Percentiles rank a stretch among this genome's conserved stretches.
Conservation (phyloP, 92 coral and sea anemone species). For the Palythoa grandiflora region DNA sequence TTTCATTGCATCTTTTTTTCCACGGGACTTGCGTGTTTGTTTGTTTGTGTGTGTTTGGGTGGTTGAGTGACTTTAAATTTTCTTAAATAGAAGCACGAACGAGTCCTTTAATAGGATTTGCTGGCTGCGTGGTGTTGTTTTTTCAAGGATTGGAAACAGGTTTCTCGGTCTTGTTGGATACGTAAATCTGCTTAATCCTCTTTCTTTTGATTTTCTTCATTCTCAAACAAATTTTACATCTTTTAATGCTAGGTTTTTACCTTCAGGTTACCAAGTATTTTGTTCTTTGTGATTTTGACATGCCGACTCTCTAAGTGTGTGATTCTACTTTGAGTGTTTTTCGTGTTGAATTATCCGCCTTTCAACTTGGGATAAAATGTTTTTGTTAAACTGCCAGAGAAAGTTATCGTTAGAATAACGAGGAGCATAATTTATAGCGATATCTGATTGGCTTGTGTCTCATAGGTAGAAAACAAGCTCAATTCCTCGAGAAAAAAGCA, state of each 20-base stretch:
- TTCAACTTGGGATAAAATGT: background rate
- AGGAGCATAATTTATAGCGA: too few relatives aligned
- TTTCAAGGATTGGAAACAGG: background rate
- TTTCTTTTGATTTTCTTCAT: background rate
- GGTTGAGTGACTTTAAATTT: too few relatives aligned
- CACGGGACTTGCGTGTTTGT: too few relatives aligned
- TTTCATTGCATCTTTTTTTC: too few relatives aligned
- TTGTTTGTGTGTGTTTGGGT: too few relatives aligned
- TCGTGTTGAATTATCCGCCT: background rate
- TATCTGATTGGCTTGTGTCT: too few relatives aligned
- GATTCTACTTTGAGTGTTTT: background rate
- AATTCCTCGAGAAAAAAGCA: too few relatives aligned
- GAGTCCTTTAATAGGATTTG: too few relatives aligned
- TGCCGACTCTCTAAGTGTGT: background rate
- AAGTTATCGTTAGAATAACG: background rate
- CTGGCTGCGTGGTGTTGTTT: background rate
- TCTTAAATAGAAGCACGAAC: too few relatives aligned
- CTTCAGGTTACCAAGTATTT: background rate
- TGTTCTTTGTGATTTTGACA: slow-evolving; percentile 9
- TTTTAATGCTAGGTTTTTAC: background rate
- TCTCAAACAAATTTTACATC: background rate
- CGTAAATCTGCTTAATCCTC: background rate
- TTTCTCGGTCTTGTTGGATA: background rate
- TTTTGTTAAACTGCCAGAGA: background rate
- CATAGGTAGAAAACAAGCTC: too few relatives aligned